These are phyloP conservation scores for Brachionus rotundiformis DNA, from an alignment of 1,140 invertebrate species.

Conservation along the genomic window DNA sequence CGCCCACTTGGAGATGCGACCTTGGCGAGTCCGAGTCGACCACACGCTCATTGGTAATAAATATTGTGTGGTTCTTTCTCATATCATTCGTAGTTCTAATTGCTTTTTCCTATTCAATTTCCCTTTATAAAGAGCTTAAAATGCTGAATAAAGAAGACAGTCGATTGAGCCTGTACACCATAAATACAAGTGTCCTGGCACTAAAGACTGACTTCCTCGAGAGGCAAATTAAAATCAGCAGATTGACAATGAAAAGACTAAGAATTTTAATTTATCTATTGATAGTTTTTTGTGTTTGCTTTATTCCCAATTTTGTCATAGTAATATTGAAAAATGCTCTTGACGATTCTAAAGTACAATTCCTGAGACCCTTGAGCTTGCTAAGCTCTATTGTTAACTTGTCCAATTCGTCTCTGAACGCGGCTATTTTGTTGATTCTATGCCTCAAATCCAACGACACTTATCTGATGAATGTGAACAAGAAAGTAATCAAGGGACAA, in stretches of 20 bases:
- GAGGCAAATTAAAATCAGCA: slow-evolving; percentile 25
- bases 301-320: slow-evolving; percentile 46
- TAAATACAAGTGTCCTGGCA: background rate
- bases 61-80: slow-evolving; percentile 49
- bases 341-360: background rate
- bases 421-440: slow-evolving; percentile 18
- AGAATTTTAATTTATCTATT: slow-evolving; percentile 16
- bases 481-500: background rate
- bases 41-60: slow-evolving; percentile 37
- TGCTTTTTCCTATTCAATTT: slow-evolving; percentile 35
- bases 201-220: slow-evolving; percentile 26
- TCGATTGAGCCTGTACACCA: background rate
- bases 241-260: slow-evolving; percentile 41
- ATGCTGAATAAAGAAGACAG: slow-evolving; percentile 11
- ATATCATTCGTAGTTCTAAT: slow-evolving; percentile 35
- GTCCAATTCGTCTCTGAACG: slow-evolving; percentile 30
- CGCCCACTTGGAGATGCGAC: slow-evolving; percentile 45
- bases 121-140: slow-evolving; percentile 40
- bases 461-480: slow-evolving; percentile 21
- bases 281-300: slow-evolving; percentile 21
- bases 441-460: slow-evolving; percentile 38
- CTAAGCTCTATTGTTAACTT: slow-evolving; percentile 24
- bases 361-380: slow-evolving; percentile 13
- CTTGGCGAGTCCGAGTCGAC: slow-evolving; percentile 29
- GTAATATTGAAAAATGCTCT: slow-evolving; percentile 44